phyloP scores from a whole-genome alignment of 2,888 invertebrate species.

The Hydraecia micacea region DNA sequence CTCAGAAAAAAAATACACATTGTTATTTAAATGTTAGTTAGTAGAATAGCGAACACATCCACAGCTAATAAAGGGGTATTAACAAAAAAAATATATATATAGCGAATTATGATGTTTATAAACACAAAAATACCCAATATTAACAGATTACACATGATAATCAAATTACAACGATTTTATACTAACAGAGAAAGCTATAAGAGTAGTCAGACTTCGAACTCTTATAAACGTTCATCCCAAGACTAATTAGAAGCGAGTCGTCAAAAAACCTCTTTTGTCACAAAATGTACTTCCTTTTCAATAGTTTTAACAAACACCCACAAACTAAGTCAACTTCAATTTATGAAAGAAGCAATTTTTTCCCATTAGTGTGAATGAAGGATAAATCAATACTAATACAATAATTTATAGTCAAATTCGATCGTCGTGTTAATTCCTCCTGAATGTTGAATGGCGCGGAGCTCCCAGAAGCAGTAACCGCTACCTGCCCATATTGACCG shows the following conservation, averaged over 20 bases:
- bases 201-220: background rate
- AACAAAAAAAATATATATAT: background rate
- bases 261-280: background rate
- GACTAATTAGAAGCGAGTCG: background rate
- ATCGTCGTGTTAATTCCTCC: constrained; percentile 6
- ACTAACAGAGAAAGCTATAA: background rate
- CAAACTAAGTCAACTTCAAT: background rate
- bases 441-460: constrained; percentile 47
- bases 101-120: background rate
- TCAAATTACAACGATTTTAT: background rate
- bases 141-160: background rate
- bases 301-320: background rate
- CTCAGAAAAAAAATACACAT: no score
- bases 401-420: constrained; percentile 16
- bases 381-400: constrained; percentile 6
- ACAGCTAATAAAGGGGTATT: background rate
- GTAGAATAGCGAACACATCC: no score
- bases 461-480: constrained; percentile 65
- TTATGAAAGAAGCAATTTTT: background rate
- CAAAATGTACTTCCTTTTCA: background rate
- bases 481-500: constrained; percentile 87
- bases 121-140: background rate
- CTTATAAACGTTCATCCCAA: background rate
- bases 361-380: background rate
- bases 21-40: background rate